phyloP scores from a whole-genome alignment of 2,888 invertebrate species.

The Himalopsyche tibetana region DNA sequence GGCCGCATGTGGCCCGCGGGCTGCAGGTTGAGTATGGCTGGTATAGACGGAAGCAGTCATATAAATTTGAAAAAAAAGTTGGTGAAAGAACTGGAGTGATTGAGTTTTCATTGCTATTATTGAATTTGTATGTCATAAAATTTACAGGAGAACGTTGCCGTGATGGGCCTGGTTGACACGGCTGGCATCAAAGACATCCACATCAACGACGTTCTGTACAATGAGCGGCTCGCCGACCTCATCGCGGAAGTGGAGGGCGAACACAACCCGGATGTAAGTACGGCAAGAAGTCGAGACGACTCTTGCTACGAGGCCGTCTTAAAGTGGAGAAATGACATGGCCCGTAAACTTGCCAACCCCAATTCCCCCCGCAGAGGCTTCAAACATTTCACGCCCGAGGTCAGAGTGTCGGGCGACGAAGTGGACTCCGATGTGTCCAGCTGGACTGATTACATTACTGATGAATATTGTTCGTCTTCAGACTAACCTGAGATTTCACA shows the following conservation, averaged over 20 bases:
- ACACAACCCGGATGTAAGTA: constrained; percentile 3
- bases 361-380: not conserved
- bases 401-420: not conserved
- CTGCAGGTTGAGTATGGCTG: no score
- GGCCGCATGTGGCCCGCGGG: no score
- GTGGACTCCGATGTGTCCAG: not conserved
- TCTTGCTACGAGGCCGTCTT: not conserved
- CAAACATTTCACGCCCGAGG: not conserved
- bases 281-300: not conserved
- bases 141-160: not conserved
- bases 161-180: not conserved
- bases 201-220: not conserved
- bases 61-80: no score
- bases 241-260: not conserved
- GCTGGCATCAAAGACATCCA: not conserved
- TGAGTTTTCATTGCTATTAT: no score
- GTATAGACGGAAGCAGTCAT: no score
- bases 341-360: not conserved
- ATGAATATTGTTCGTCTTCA: not conserved
- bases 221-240: not conserved
- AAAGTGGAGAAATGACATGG: not conserved
- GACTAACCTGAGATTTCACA: not conserved
- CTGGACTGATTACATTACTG: not conserved
- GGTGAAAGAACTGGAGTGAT: no score
- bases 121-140: not conserved